A percentile compares a stretch with the other conserved stretches of the same genome.
Evolutionary conservation across 2,113 vertebrate genomes (phyloP).

Genomic region (Oriolus oriolus): DNA sequence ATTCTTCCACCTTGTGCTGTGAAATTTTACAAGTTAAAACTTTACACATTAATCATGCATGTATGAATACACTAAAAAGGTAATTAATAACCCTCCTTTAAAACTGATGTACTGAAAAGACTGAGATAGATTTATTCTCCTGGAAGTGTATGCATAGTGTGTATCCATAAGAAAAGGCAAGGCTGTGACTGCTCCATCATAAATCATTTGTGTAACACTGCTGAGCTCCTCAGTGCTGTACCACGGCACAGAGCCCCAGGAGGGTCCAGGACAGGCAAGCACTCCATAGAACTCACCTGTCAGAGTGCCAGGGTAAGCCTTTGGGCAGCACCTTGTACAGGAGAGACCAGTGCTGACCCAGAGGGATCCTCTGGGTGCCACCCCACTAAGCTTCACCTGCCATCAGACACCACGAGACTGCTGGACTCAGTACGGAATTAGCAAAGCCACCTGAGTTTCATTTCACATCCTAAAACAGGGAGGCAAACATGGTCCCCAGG

Average conservation of each 20-base stretch:
- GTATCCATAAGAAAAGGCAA: not conserved
- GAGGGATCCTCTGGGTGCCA: not conserved
- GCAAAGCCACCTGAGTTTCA: not conserved
- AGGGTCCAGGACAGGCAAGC: not conserved
- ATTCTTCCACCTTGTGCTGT: not conserved
- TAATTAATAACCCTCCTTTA: constrained; percentile 21
- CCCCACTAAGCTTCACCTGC: not conserved
- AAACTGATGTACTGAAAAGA: not conserved
- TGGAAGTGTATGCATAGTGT: not conserved
- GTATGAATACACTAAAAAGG: not conserved
- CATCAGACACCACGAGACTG: not conserved
- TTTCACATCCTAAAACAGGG: not conserved
- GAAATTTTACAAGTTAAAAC: not conserved
- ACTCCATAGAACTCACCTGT: not conserved
- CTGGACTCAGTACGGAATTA: accelerated
- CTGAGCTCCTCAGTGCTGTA: not conserved
- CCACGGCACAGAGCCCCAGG: not conserved
- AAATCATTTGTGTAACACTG: not conserved
- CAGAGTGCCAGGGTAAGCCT: not conserved
- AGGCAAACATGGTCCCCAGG: not conserved
- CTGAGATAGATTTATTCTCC: not conserved
- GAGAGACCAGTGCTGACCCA: not conserved
- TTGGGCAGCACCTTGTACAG: not conserved
- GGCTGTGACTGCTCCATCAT: not conserved
- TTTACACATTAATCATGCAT: not conserved